These are phyloP conservation scores for Leptopilina myrica DNA, from an alignment of 2,888 invertebrate species.

Conservation along the genomic window DNA sequence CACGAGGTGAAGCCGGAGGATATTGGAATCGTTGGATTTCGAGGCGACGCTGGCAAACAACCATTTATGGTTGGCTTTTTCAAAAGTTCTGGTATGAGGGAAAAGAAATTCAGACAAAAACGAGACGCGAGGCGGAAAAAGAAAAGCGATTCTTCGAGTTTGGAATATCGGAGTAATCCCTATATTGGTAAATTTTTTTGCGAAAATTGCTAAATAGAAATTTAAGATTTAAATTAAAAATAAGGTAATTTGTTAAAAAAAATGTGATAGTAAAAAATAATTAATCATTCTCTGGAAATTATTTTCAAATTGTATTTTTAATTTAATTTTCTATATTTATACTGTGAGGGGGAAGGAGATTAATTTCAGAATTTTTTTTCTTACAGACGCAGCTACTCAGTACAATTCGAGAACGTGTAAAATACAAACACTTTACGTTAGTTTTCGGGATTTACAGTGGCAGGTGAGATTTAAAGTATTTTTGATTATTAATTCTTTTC, in stretches of 20 bases:
- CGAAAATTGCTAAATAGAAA: not conserved
- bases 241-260: no score
- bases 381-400: slow-evolving; percentile 67
- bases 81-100: slow-evolving; percentile 81
- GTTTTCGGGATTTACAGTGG: slow-evolving; percentile 93
- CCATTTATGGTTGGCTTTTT: slow-evolving; percentile 96
- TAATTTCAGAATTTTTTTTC: slow-evolving; percentile 13
- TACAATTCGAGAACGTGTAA: slow-evolving; percentile 86
- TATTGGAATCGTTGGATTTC: slow-evolving; percentile 88
- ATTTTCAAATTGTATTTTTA: not conserved
- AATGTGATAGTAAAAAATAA: no score
- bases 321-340: not conserved
- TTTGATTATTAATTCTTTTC: no score
- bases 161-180: slow-evolving; percentile 79
- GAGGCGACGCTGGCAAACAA: slow-evolving; percentile 88
- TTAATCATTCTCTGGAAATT: no score
- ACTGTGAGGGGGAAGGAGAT: no score
- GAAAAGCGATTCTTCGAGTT: slow-evolving; percentile 74
- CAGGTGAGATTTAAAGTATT: slow-evolving; percentile 82
- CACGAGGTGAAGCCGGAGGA: slow-evolving; percentile 91
- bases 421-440: slow-evolving; percentile 94
- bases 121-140: slow-evolving; percentile 80
- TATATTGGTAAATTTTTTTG: slow-evolving; percentile 78
- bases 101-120: slow-evolving; percentile 79
- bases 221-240: no score